A percentile compares a stretch with the other conserved stretches of the same genome.
Evolutionary conservation across 2,888 invertebrate species (phyloP).

Genomic region (Coelopa pilipes): DNA sequence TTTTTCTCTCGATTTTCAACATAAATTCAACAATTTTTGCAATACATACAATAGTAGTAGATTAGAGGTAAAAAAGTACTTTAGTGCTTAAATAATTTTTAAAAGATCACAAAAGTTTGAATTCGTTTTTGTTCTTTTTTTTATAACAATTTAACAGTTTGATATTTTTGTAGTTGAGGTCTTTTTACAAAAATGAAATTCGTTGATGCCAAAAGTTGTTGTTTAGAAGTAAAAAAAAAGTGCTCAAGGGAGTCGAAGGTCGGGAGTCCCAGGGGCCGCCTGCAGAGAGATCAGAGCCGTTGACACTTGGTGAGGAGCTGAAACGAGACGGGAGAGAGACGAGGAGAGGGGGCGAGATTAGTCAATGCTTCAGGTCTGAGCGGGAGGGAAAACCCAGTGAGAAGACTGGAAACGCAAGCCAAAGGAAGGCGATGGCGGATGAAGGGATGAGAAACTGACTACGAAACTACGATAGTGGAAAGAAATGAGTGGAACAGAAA

Average conservation of each 20-base stretch:
- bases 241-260: neutral
- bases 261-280: too few species aligned
- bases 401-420: too few species aligned
- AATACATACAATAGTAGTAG: conserved; percentile 1
- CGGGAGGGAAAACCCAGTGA: too few species aligned
- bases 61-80: conserved; percentile 6
- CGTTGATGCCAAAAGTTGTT: conserved; percentile 36
- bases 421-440: too few species aligned
- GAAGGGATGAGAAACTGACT: too few species aligned
- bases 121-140: too few species aligned
- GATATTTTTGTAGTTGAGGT: neutral
- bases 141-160: conserved; percentile 36
- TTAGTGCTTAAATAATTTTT: conserved; percentile 4
- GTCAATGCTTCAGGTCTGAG: neutral
- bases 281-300: neutral
- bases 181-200: conserved; percentile 43
- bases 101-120: conserved; percentile 32
- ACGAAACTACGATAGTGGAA: too few species aligned
- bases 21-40: conserved; percentile 9
- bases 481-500: too few species aligned
- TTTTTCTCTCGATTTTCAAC: neutral
- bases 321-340: neutral
- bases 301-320: conserved; percentile 11
- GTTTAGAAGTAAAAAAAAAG: conserved; percentile 29
- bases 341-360: neutral